phyloP scores from a whole-genome alignment of 2,888 invertebrate genomes.

The Thymelicus acteon region DNA sequence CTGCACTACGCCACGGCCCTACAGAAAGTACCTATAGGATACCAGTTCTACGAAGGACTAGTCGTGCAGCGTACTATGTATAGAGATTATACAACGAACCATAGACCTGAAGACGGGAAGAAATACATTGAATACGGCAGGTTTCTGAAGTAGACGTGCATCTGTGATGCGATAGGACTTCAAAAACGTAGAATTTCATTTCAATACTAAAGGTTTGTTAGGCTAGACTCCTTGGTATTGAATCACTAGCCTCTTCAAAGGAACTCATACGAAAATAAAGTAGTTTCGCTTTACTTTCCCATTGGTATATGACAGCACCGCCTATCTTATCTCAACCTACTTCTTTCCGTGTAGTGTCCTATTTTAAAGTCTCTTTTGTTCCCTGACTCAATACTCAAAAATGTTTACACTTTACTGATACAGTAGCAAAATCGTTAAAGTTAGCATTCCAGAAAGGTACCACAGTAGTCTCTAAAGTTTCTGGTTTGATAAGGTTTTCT shows the following conservation, averaged over 20 bases:
- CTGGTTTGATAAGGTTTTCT: background rate
- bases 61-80: slow-evolving; percentile 13
- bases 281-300: background rate
- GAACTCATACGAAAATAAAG: background rate
- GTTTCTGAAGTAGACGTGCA: too few relatives aligned
- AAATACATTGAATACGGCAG: background rate
- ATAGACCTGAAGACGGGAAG: slow-evolving; percentile 9
- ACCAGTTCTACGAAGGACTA: slow-evolving; percentile 32
- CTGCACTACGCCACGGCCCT: slow-evolving; percentile 23
- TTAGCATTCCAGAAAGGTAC: background rate
- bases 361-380: slow-evolving; percentile 14
- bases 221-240: too few relatives aligned
- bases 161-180: too few relatives aligned
- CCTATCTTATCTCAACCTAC: slow-evolving; percentile 25
- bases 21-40: slow-evolving; percentile 26
- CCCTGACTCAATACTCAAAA: slow-evolving; percentile 28
- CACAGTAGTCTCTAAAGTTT: background rate
- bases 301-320: background rate
- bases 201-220: too few relatives aligned
- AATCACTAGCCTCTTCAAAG: too few relatives aligned
- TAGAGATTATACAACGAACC: slow-evolving; percentile 19
- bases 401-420: slow-evolving; percentile 19
- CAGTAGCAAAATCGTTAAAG: slow-evolving; percentile 17
- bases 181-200: too few relatives aligned
- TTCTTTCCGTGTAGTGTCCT: slow-evolving; percentile 16